These are phyloP conservation scores for Sebastes minor DNA, from an alignment of 2,797 vertebrate species.

Conservation along the genomic window DNA sequence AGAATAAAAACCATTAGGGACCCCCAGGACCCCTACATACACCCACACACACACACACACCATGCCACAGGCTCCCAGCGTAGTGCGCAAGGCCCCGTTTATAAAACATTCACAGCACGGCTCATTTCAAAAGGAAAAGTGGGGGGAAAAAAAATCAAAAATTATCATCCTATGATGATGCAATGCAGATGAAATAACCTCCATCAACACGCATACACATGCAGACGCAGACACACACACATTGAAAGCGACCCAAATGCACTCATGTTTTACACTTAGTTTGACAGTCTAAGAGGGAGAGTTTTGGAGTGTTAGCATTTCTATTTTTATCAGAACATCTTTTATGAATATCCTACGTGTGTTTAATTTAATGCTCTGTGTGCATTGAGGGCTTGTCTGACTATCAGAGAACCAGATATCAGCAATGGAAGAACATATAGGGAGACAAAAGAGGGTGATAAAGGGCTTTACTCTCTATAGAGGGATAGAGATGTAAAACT, in stretches of 20 bases:
- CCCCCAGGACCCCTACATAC: constrained; percentile 2
- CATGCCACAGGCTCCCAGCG: constrained; percentile 39
- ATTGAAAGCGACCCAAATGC: constrained; percentile 64
- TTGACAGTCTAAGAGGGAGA: constrained; percentile 62
- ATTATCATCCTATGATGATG: constrained; percentile 78
- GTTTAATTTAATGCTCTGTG: constrained; percentile 39
- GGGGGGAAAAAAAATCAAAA: constrained; percentile 55
- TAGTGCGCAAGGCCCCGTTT: constrained; percentile 49
- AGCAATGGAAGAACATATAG: background rate
- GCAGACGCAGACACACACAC: background rate
- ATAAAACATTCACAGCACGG: constrained; percentile 70
- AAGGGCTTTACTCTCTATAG: background rate
- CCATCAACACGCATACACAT: constrained; percentile 55
- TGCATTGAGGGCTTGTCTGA: constrained; percentile 32
- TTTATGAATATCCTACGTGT: constrained; percentile 59
- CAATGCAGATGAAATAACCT: constrained; percentile 81
- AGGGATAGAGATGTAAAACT: background rate
- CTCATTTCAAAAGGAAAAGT: constrained; percentile 78
- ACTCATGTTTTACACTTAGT: constrained; percentile 60
- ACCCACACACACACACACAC: constrained; percentile 8
- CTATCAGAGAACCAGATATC: constrained; percentile 29
- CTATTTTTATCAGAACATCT: constrained; percentile 64
- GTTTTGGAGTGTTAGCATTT: constrained; percentile 52
- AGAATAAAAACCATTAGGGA: constrained; percentile 16
- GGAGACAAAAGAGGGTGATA: background rate